phyloP scores from a whole-genome alignment of 1,140 invertebrate genomes.

The Diorhabda carinulata region DNA sequence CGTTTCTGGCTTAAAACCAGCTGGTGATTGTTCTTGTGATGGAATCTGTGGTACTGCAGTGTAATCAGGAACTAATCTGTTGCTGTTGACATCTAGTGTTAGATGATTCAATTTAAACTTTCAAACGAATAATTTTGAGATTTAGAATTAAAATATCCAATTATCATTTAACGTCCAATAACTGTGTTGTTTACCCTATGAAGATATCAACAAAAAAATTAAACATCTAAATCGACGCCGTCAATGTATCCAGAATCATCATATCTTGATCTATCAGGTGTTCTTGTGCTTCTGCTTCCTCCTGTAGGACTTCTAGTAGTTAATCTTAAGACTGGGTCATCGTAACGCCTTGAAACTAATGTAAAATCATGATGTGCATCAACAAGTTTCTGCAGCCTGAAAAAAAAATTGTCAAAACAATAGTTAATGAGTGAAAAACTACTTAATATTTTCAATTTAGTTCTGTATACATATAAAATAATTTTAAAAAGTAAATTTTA shows the following conservation, averaged over 20 bases:
- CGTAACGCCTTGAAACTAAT: constrained; percentile 65
- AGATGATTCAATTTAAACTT: too few species aligned
- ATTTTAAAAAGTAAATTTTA: too few species aligned
- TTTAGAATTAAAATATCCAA: too few species aligned
- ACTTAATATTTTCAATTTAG: background rate
- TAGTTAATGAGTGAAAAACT: background rate
- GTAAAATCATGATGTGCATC: constrained; percentile 75
- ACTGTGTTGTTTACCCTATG: constrained; percentile 45
- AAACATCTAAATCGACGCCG: constrained; percentile 50
- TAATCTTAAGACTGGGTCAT: constrained; percentile 58
- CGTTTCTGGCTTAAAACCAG: too few species aligned
- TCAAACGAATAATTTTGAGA: too few species aligned
- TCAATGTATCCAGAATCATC: constrained; percentile 59
- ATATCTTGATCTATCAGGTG: constrained; percentile 57
- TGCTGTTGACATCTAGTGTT: too few species aligned
- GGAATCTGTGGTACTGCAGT: too few species aligned
- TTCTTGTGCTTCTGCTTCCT: constrained; percentile 53
- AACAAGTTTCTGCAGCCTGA: constrained; percentile 64
- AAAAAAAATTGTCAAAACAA: background rate
- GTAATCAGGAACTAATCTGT: too few species aligned
- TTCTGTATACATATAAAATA: too few species aligned
- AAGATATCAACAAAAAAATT: constrained; percentile 56
- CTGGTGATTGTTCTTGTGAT: too few species aligned
- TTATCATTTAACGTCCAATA: too few species aligned
- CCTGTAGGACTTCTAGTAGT: constrained; percentile 52